These are phyloP conservation scores for Bovichtus diacanthus DNA, from an alignment of 2,797 vertebrate species.

Conservation along the genomic window DNA sequence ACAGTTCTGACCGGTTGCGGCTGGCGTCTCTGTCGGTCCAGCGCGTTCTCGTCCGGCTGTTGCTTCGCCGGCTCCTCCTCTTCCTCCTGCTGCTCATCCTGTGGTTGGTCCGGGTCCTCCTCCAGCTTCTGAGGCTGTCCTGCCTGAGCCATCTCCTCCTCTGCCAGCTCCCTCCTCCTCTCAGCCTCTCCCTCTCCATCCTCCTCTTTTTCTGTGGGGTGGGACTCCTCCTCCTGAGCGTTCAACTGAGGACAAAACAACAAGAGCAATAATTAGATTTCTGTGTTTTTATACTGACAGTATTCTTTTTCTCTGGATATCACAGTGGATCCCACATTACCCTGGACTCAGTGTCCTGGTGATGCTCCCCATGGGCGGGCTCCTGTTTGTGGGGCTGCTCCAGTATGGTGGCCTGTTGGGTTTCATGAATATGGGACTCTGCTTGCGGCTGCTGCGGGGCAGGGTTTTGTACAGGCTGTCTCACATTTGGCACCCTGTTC, in stretches of 20 bases:
- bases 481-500: constrained; percentile 84
- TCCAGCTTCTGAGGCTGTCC: constrained; percentile 91
- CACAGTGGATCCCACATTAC: constrained; percentile 38
- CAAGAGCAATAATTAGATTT: background rate
- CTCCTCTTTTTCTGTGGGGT: constrained; percentile 64
- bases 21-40: constrained; percentile 76
- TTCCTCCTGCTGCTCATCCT: constrained; percentile 80
- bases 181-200: constrained; percentile 80
- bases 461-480: constrained; percentile 42
- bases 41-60: constrained; percentile 81
- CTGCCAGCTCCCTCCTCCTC: constrained; percentile 89
- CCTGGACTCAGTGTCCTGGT: constrained; percentile 47
- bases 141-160: constrained; percentile 95
- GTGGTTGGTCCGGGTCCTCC: constrained; percentile 89
- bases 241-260: constrained; percentile 38
- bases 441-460: constrained; percentile 31
- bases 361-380: constrained; percentile 12
- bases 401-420: background rate
- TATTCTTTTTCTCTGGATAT: background rate
- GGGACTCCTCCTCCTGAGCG: constrained; percentile 53
- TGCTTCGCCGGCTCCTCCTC: constrained; percentile 70
- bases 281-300: background rate
- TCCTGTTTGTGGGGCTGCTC: constrained; percentile 28
- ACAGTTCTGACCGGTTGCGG: constrained; percentile 66
- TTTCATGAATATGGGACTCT: constrained; percentile 50